phyloP scores from a whole-genome alignment of 2,797 vertebrate species.

The Spizella passerina region DNA sequence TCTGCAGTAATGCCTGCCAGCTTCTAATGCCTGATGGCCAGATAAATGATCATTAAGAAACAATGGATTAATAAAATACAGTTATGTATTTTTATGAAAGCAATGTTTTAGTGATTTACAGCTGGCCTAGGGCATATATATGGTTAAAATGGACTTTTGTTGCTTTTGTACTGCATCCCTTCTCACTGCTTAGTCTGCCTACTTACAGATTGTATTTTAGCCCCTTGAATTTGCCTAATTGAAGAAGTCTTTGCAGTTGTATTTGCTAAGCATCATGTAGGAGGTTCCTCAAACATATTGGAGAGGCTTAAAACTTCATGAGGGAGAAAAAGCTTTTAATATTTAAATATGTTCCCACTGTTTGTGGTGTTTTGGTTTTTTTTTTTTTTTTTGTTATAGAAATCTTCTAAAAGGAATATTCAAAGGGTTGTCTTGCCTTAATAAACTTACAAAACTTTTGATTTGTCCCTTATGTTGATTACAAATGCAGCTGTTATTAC shows the following conservation, averaged over 20 bases:
- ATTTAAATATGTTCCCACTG: neutral
- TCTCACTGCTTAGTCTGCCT: neutral
- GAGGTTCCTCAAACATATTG: neutral
- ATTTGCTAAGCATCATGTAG: neutral
- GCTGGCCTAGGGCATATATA: neutral
- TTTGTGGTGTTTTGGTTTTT: neutral
- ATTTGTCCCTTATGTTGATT: neutral
- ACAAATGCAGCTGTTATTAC: neutral
- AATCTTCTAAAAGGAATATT: neutral
- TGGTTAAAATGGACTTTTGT: neutral
- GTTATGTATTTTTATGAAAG: neutral
- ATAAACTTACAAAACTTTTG: neutral
- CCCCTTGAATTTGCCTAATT: neutral
- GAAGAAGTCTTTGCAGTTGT: neutral
- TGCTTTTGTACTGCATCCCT: neutral
- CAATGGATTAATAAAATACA: neutral
- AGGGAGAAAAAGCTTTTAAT: neutral
- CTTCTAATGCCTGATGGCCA: neutral
- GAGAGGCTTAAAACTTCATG: neutral
- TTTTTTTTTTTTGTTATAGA: neutral
- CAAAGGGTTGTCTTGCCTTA: neutral
- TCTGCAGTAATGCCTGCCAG: neutral
- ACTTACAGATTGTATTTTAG: neutral
- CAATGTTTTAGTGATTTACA: neutral
- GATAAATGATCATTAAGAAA: constrained; percentile 6